phyloP scores from a whole-genome alignment of 2,888 invertebrate genomes.

The Phymatocera aterrima region DNA sequence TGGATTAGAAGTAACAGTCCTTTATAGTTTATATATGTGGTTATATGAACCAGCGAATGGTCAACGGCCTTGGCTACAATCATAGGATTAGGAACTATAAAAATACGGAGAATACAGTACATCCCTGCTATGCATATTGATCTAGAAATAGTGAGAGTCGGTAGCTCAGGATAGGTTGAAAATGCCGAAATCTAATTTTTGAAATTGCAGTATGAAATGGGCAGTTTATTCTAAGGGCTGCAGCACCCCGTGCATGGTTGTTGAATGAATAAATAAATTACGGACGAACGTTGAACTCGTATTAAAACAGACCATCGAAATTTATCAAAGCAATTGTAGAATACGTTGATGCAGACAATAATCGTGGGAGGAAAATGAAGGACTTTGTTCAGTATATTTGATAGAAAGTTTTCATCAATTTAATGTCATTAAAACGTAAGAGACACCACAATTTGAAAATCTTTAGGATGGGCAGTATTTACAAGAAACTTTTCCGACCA shows the following conservation, averaged over 20 bases:
- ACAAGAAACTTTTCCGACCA: neutral
- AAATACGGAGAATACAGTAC: neutral
- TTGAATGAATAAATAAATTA: no score
- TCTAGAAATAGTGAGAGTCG: neutral
- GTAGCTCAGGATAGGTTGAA: no score
- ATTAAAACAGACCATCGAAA: no score
- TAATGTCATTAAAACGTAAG: neutral
- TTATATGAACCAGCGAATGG: slow-evolving; percentile 29
- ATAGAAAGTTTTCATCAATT: neutral
- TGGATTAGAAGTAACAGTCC: slow-evolving; percentile 61
- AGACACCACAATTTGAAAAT: neutral
- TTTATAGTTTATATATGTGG: slow-evolving; percentile 45
- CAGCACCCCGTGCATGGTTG: no score
- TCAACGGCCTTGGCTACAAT: slow-evolving; percentile 19
- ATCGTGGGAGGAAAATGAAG: neutral
- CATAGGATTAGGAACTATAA: slow-evolving; percentile 21
- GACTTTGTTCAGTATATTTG: neutral
- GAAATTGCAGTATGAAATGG: no score
- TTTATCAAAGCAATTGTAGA: neutral
- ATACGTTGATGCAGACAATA: neutral
- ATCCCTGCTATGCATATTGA: neutral
- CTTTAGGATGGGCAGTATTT: neutral
- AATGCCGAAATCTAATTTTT: no score
- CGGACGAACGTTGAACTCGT: no score
- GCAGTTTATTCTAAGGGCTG: no score